A percentile compares a stretch with the other conserved stretches of the same genome.
Conservation (phyloP, 2,113 vertebrate genomes). For the Rhinoderma darwinii region DNA sequence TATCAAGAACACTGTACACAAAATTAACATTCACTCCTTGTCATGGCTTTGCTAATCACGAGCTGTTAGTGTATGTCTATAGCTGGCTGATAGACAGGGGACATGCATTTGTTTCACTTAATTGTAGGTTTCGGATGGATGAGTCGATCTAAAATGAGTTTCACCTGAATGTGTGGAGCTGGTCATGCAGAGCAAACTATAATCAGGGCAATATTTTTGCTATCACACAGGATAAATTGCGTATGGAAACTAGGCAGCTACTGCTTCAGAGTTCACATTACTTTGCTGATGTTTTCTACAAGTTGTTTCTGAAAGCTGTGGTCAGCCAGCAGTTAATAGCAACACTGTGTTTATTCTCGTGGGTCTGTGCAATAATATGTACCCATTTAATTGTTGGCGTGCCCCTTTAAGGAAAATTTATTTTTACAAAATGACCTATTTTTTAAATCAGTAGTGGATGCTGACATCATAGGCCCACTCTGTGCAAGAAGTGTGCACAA, state of each 20-base stretch:
- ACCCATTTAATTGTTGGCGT: background rate
- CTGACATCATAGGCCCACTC: too few relatives aligned
- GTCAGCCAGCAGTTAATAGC: background rate
- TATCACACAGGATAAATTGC: constrained; percentile 56
- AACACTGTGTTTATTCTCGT: background rate
- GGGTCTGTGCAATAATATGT: background rate
- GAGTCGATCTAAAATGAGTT: constrained; percentile 56
- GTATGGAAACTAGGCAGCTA: constrained; percentile 39
- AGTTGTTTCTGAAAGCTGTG: background rate
- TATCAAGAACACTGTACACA: background rate
- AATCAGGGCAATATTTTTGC: constrained; percentile 57
- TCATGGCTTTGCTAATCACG: constrained; percentile 50
- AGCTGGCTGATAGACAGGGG: constrained; percentile 56
- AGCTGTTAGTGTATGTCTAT: constrained; percentile 56
- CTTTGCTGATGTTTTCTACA: constrained; percentile 4
- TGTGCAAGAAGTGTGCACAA: too few relatives aligned
- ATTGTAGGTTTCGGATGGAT: constrained; percentile 55
- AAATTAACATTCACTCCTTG: constrained; percentile 49
- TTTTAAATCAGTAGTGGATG: too few relatives aligned
- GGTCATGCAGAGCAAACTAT: constrained; percentile 56
- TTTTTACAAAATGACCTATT: too few relatives aligned
- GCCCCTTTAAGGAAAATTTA: too few relatives aligned
- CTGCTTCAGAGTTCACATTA: constrained; percentile 33
- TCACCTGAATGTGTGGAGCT: constrained; percentile 52
- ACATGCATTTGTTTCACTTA: constrained; percentile 60